Percentiles rank a stretch among this genome's conserved stretches.
Conservation (phyloP, 2,888 invertebrate species). For the Esperia sulphurella region DNA sequence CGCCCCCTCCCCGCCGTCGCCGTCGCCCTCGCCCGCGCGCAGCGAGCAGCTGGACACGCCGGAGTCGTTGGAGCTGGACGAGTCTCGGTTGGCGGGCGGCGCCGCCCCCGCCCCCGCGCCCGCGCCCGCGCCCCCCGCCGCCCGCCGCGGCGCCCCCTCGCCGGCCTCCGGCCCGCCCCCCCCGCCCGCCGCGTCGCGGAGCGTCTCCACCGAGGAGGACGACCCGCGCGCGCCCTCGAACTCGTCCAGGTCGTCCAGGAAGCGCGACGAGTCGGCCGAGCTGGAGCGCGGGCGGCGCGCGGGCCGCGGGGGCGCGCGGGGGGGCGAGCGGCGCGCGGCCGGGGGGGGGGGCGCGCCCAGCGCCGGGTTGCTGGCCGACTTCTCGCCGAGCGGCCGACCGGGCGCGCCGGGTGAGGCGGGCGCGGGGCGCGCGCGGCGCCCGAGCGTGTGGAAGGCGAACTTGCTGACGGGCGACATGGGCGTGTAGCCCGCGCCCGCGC, state of each 20-base stretch:
- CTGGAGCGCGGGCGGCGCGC: slow-evolving; percentile 77
- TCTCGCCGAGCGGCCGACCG: slow-evolving; percentile 67
- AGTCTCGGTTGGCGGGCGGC: slow-evolving; percentile 82
- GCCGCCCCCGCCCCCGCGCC: slow-evolving; percentile 64
- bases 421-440: slow-evolving; percentile 79
- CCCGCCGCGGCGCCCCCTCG: slow-evolving; percentile 35
- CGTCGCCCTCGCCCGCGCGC: slow-evolving; percentile 59
- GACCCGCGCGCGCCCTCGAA: slow-evolving; percentile 68
- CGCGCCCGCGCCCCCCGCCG: slow-evolving; percentile 37
- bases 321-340: background rate
- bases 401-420: slow-evolving; percentile 83
- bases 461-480: slow-evolving; percentile 74
- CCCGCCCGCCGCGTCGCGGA: slow-evolving; percentile 63
- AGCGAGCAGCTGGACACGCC: slow-evolving; percentile 86
- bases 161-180: slow-evolving; percentile 35
- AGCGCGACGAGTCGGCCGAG: slow-evolving; percentile 86
- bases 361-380: slow-evolving; percentile 85
- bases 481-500: slow-evolving; percentile 76
- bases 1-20: slow-evolving; percentile 63
- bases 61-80: slow-evolving; percentile 90
- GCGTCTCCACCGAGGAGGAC: slow-evolving; percentile 69
- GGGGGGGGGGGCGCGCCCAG: slow-evolving; percentile 57
- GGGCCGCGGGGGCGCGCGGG: slow-evolving; percentile 11
- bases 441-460: slow-evolving; percentile 47
- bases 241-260: slow-evolving; percentile 81